Conservation (phyloP, 2,888 invertebrate species). For the Parnassius glacialis region DNA sequence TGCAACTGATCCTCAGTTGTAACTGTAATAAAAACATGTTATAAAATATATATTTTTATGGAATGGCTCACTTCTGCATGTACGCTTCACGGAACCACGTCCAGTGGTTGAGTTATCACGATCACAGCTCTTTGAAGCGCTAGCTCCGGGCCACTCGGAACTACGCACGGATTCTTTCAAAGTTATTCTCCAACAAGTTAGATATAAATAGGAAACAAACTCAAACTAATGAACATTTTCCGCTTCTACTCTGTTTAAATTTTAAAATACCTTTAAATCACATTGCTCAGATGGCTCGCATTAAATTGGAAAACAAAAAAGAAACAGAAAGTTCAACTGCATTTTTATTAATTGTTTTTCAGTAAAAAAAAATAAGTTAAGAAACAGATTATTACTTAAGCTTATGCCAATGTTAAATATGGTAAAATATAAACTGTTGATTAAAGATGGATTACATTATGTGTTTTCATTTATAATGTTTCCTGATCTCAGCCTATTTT, state of each 20-base stretch:
- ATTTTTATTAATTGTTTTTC: too few relatives aligned
- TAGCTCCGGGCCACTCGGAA: conserved; percentile 50
- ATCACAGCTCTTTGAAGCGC: conserved; percentile 64
- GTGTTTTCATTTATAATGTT: too few relatives aligned
- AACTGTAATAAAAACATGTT: too few relatives aligned
- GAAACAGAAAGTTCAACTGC: too few relatives aligned
- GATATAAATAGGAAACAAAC: conserved; percentile 20
- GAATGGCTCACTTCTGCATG: conserved; percentile 34
- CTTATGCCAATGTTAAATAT: too few relatives aligned
- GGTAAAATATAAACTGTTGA: too few relatives aligned
- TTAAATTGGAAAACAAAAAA: background rate
- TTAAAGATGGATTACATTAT: too few relatives aligned
- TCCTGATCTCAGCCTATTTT: too few relatives aligned
- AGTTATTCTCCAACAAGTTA: conserved; percentile 22
- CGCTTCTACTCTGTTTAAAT: conserved; percentile 15
- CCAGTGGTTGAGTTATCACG: conserved; percentile 58
- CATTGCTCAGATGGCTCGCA: background rate
- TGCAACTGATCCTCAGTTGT: too few relatives aligned
- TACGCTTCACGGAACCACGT: conserved; percentile 43
- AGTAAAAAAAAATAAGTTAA: too few relatives aligned
- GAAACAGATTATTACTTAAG: too few relatives aligned
- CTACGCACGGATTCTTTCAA: conserved; percentile 50
- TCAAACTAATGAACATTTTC: conserved; percentile 17
- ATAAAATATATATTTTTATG: background rate
- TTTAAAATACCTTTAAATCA: conserved; percentile 4